Conservation (phyloP, 2,888 invertebrate species). For the Drosophila paracracens region DNA sequence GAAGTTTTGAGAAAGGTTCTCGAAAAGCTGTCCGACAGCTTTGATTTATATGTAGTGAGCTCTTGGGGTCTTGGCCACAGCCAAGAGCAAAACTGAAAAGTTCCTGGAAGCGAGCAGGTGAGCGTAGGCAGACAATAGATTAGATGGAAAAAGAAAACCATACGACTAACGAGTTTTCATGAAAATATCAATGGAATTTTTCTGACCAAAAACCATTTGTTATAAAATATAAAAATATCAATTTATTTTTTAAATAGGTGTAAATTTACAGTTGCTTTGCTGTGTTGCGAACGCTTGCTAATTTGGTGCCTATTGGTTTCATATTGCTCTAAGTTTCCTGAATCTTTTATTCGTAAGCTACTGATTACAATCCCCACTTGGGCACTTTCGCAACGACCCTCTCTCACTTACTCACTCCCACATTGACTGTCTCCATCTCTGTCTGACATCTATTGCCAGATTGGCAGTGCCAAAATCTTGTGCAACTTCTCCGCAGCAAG, state of each 20-base stretch:
- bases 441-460: constrained; percentile 52
- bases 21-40: constrained; percentile 56
- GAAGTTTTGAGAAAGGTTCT: constrained; percentile 61
- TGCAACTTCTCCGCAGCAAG: constrained; percentile 50
- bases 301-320: background rate
- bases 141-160: constrained; percentile 23
- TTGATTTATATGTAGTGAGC: constrained; percentile 65
- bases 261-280: background rate
- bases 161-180: constrained; percentile 27
- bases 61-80: constrained; percentile 38
- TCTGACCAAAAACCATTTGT: constrained; percentile 22
- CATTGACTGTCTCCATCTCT: constrained; percentile 10
- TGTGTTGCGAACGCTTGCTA: background rate
- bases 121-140: constrained; percentile 36
- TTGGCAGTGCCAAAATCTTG: constrained; percentile 66
- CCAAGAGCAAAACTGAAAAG: constrained; percentile 3
- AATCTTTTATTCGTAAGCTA: background rate
- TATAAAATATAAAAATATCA: constrained; percentile 1
- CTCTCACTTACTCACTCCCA: constrained; percentile 4
- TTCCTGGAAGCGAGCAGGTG: constrained; percentile 37
- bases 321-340: background rate
- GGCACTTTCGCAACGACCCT: constrained; percentile 34
- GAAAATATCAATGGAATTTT: constrained; percentile 14
- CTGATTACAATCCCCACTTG: constrained; percentile 20
- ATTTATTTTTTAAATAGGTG: background rate